Conservation (phyloP, 2,888 invertebrate genomes). For the Epirrhoe tristata region DNA sequence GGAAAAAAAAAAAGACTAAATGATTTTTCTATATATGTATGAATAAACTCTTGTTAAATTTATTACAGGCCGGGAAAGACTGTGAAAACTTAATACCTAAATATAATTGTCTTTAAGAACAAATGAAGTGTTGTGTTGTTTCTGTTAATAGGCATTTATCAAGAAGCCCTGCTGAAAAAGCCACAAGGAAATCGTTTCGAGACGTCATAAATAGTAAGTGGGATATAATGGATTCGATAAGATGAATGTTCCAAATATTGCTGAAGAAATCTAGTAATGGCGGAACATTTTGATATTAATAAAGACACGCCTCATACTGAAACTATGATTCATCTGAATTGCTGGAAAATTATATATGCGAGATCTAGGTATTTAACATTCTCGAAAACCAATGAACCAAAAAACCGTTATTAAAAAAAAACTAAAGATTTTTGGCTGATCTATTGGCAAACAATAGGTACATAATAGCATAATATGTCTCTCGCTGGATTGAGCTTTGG, state of each 20-base stretch:
- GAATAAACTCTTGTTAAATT: too few relatives aligned
- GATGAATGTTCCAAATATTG: constrained; percentile 18
- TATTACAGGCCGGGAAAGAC: too few relatives aligned
- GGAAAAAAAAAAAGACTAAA: too few relatives aligned
- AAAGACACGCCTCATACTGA: neutral
- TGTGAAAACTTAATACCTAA: neutral
- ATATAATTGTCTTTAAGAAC: neutral
- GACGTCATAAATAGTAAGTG: constrained; percentile 72
- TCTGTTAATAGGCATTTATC: constrained; percentile 1
- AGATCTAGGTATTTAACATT: too few relatives aligned
- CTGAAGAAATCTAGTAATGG: constrained; percentile 22
- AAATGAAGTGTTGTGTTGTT: neutral
- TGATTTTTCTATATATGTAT: too few relatives aligned
- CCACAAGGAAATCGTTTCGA: constrained; percentile 63
- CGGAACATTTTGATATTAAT: constrained; percentile 5
- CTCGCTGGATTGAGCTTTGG: too few relatives aligned
- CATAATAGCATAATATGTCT: too few relatives aligned
- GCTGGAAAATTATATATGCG: too few relatives aligned
- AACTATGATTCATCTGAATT: neutral
- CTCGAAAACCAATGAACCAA: too few relatives aligned
- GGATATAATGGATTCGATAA: constrained; percentile 64
- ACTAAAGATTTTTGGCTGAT: too few relatives aligned
- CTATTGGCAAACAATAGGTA: too few relatives aligned
- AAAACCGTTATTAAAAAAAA: too few relatives aligned
- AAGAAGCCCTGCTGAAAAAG: constrained; percentile 56